Evolutionary conservation across 2,113 vertebrate species (phyloP), one percentile per base, ranked within the genome.

Genomic region (Grammomys surdaster): DNA sequence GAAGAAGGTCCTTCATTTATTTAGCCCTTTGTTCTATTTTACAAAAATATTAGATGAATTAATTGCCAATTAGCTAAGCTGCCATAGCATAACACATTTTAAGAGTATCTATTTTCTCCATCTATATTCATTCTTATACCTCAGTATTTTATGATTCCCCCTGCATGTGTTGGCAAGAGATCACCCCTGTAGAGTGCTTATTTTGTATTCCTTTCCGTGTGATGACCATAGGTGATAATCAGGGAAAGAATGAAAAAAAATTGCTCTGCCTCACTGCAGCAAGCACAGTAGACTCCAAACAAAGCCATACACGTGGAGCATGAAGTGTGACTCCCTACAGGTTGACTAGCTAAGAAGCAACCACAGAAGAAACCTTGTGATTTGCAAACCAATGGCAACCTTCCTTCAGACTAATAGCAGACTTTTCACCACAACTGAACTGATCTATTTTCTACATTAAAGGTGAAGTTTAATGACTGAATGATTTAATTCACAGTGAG

Each of bases 51-150:
- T 14, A 84, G 75, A 73, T 51, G 3, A 97, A 67, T 93, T 75
- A 80, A 84, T 70, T 91, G 31, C 4, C 76, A 93, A 60, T 60
- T 85, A 93, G 63, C 16, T 90, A 31, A 93, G 65, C 22, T 89
- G 10, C 70, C 48, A 82, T 31, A 94, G 26, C 2, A 31, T n/a
- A 75, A 28, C 5, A 56, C 33, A 85, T 91, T 56, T 1, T 67
- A 89, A 60, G 73, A 46, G 24, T 65, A 75, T 36, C 20, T 56
- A 51, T 19, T 43, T 93, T 90, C 26, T n/a, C 75, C 56, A 54
- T 70, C 17, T 65, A 77, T 56, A 65, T 43, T 63, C 6, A 46
- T 51, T 4, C 51, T 91, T 46, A 28, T 17, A 69, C 8, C 2
- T 70, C 36, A 46, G 51, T 85, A 7, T 33, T 73, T 58, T 51